Evolutionary conservation across 2,888 invertebrate genomes (phyloP).

Genomic region (Temnothorax rugatulus): DNA sequence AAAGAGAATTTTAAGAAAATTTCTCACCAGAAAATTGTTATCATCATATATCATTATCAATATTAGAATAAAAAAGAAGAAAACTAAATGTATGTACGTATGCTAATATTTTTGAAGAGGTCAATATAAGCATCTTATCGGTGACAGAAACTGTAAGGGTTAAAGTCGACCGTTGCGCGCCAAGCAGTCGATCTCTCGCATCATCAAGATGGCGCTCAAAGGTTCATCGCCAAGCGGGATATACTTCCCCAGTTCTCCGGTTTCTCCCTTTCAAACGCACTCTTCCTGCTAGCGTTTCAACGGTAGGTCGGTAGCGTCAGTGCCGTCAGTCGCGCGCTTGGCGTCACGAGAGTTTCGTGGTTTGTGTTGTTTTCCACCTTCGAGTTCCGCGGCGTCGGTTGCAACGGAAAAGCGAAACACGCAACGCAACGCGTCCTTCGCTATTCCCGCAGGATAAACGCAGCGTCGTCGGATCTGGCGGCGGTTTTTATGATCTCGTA

Average conservation of each 20-base stretch:
- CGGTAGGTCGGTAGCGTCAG: not conserved
- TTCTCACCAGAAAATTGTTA: too few species aligned
- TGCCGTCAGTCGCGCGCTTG: constrained; percentile 25
- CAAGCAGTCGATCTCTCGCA: not conserved
- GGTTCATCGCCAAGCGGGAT: not conserved
- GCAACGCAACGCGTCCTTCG: not conserved
- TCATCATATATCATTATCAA: too few species aligned
- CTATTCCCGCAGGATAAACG: not conserved
- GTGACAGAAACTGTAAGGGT: not conserved
- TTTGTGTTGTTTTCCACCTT: not conserved
- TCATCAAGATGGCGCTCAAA: not conserved
- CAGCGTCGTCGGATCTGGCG: not conserved
- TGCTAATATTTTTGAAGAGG: too few species aligned
- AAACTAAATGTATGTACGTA: too few species aligned
- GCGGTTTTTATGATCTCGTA: constrained; percentile 17
- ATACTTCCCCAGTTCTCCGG: too few species aligned
- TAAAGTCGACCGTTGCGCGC: not conserved
- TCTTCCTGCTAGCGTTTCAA: not conserved
- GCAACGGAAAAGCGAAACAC: constrained; percentile 20
- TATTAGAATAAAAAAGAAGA: too few species aligned
- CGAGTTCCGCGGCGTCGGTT: not conserved
- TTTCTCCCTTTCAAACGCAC: not conserved
- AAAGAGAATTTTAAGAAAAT: too few species aligned
- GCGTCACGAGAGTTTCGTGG: constrained; percentile 7
- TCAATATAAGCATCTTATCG: not conserved